Evolutionary conservation across 1,140 invertebrate species (phyloP).

Genomic region (Trinorchestia longiramus): DNA sequence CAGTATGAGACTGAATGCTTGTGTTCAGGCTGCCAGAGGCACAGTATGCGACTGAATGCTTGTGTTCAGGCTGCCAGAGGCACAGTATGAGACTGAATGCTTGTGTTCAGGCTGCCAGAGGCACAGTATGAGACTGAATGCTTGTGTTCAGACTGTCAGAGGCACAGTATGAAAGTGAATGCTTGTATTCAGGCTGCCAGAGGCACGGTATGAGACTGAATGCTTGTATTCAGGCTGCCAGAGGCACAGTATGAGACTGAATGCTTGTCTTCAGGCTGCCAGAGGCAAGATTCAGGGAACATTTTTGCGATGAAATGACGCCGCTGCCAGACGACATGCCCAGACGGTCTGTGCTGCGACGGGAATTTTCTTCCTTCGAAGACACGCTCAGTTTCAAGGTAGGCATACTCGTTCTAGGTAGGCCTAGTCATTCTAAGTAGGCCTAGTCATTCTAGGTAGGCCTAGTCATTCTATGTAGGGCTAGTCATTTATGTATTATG

Average conservation of each 20-base stretch:
- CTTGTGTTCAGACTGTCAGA: no score
- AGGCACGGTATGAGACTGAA: background rate
- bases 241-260: no score
- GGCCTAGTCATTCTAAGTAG: background rate
- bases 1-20: no score
- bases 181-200: no score
- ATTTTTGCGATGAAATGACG: conserved; percentile 71
- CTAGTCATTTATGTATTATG: no score
- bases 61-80: no score
- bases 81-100: no score
- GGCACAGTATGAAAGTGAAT: no score
- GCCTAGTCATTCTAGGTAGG: background rate
- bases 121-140: no score
- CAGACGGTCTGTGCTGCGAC: conserved; percentile 84
- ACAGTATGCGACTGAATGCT: no score
- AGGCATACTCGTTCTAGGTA: conserved; percentile 14
- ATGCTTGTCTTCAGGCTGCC: conserved; percentile 72
- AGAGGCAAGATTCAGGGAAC: conserved; percentile 76
- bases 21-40: no score
- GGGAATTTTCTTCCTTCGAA: conserved; percentile 84
- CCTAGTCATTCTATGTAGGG: background rate
- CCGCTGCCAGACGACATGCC: conserved; percentile 76
- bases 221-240: background rate
- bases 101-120: no score
- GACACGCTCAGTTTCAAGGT: conserved; percentile 76